Evolutionary conservation across 2,888 invertebrate genomes (phyloP).

Genomic region (Xestia rhomboidea): DNA sequence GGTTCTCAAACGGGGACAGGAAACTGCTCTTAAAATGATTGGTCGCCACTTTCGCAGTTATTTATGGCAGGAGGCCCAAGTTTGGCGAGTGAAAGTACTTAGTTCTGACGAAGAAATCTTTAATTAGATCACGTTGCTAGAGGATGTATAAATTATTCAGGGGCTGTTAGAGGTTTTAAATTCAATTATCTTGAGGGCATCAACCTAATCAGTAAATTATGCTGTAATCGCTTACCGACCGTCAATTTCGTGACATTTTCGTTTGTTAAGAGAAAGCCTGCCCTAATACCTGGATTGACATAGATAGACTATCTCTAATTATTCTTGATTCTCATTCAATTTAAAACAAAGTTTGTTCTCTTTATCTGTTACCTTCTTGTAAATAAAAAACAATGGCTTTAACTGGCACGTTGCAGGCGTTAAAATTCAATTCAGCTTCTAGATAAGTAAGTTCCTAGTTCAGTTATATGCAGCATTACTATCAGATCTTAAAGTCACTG

Average conservation of each 20-base stretch:
- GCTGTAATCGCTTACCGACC: neutral
- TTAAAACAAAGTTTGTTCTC: neutral
- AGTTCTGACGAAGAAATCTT: slow-evolving; percentile 46
- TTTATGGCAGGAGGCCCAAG: slow-evolving; percentile 52
- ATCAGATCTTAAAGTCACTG: slow-evolving; percentile 24
- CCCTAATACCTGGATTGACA: neutral
- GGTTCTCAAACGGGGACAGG: slow-evolving; percentile 59
- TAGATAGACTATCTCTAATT: neutral
- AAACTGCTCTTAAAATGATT: slow-evolving; percentile 63
- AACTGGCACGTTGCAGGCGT: neutral
- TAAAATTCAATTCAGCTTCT: slow-evolving; percentile 9
- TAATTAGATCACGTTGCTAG: slow-evolving; percentile 55
- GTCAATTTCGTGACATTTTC: neutral
- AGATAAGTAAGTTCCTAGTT: slow-evolving; percentile 19
- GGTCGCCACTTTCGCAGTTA: slow-evolving; percentile 53
- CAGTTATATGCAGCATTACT: neutral
- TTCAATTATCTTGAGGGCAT: slow-evolving; percentile 39
- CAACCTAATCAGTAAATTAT: slow-evolving; percentile 34
- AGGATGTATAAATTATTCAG: slow-evolving; percentile 50
- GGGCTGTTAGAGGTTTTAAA: slow-evolving; percentile 33
- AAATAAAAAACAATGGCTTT: neutral
- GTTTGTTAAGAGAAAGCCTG: neutral
- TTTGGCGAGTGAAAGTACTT: slow-evolving; percentile 33
- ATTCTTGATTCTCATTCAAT: too few relatives aligned
- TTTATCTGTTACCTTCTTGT: neutral